These are phyloP conservation scores for Characodon lateralis DNA, from an alignment of 2,797 vertebrate species.

Conservation along the genomic window DNA sequence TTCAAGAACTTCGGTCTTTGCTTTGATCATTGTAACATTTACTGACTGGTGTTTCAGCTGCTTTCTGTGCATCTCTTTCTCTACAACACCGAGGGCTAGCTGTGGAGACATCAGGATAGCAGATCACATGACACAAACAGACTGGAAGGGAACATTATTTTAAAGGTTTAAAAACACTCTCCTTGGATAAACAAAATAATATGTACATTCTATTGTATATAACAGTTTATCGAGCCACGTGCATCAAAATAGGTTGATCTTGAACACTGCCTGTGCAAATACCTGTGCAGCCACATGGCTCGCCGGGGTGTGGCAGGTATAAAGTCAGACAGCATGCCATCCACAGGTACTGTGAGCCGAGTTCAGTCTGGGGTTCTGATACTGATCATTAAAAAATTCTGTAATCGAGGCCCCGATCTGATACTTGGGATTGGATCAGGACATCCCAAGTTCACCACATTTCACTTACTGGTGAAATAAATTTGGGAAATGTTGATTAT, in stretches of 20 bases:
- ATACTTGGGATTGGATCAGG: no score
- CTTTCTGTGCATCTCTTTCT: background rate
- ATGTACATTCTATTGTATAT: background rate
- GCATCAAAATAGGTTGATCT: no score
- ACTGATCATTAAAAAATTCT: no score
- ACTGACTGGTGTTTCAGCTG: background rate
- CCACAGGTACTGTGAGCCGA: no score
- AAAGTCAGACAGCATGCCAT: no score
- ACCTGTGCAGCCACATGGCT: no score
- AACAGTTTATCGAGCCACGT: background rate
- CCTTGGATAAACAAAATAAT: background rate
- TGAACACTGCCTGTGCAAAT: no score
- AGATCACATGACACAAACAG: no score
- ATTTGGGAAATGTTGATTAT: no score
- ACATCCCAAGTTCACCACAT: background rate
- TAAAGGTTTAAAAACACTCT: background rate
- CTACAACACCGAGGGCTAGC: background rate
- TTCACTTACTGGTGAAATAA: background rate
- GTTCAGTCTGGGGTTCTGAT: no score
- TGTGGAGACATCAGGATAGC: background rate
- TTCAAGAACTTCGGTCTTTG: background rate
- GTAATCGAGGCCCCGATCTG: no score
- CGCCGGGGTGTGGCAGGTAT: no score
- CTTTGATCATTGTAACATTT: background rate
- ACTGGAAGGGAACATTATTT: background rate